A percentile compares a stretch with the other conserved stretches of the same genome.
Conservation (phyloP, 2,113 vertebrate species). For the Antechinus flavipes region DNA sequence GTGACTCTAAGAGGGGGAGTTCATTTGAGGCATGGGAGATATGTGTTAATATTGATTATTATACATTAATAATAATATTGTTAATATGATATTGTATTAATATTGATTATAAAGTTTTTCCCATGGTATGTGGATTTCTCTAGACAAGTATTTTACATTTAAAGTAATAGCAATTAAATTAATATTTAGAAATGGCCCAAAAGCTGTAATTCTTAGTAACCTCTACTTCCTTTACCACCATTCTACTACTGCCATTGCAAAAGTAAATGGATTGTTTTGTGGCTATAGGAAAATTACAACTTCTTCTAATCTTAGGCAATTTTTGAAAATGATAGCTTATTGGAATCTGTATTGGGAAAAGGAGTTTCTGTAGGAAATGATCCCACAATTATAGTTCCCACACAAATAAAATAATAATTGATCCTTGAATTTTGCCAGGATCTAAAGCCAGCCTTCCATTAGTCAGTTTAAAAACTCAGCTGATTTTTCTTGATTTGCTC, state of each 20-base stretch:
- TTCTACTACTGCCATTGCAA: background rate
- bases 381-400: background rate
- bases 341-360: background rate
- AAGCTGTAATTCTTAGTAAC: background rate
- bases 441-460: background rate
- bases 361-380: background rate
- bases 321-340: background rate
- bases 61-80: no score
- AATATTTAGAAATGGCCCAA: no score
- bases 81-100: no score
- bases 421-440: background rate
- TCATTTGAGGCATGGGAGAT: background rate
- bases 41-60: background rate
- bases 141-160: no score
- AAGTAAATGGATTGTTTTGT: background rate
- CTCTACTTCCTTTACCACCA: background rate
- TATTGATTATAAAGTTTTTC: no score
- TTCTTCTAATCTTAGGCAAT: background rate
- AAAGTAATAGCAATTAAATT: no score
- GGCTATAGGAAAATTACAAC: background rate
- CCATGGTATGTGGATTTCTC: no score
- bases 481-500: background rate
- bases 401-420: background rate
- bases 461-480: background rate
- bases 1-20: background rate